These are phyloP conservation scores for Sepioteuthis lessoniana DNA, from an alignment of 2,888 invertebrate genomes.

Conservation along the genomic window DNA sequence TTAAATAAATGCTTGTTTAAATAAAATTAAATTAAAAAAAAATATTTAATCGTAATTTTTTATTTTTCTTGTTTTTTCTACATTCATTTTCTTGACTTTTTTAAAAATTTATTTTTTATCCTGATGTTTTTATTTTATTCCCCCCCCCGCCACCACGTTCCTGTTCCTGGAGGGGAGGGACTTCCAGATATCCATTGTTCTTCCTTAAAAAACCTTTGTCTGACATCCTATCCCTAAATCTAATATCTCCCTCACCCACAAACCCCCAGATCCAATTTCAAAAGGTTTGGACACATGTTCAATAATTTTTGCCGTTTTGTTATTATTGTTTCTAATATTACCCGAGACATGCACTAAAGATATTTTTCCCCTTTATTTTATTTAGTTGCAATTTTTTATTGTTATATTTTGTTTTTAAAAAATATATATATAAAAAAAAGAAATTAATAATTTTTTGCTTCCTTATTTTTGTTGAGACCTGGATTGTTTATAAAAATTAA, in stretches of 20 bases:
- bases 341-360: background rate
- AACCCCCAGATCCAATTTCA: slow-evolving; percentile 33
- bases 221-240: slow-evolving; percentile 33
- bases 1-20: background rate
- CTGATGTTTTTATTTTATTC: no score
- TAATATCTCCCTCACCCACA: background rate
- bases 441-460: background rate
- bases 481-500: background rate
- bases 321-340: background rate
- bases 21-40: background rate
- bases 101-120: no score
- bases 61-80: background rate
- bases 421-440: background rate
- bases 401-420: background rate
- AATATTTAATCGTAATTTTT: background rate
- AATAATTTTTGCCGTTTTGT: slow-evolving; percentile 7
- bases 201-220: slow-evolving; percentile 3
- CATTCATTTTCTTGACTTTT: no score
- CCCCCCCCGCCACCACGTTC: background rate
- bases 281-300: slow-evolving; percentile 33
- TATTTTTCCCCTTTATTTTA: background rate
- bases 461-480: background rate
- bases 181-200: slow-evolving; percentile 33
- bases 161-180: slow-evolving; percentile 33
- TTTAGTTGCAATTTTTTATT: background rate